These are phyloP conservation scores for Pseudomyrmex gracilis DNA, from an alignment of 1,140 invertebrate species.

Conservation along the genomic window DNA sequence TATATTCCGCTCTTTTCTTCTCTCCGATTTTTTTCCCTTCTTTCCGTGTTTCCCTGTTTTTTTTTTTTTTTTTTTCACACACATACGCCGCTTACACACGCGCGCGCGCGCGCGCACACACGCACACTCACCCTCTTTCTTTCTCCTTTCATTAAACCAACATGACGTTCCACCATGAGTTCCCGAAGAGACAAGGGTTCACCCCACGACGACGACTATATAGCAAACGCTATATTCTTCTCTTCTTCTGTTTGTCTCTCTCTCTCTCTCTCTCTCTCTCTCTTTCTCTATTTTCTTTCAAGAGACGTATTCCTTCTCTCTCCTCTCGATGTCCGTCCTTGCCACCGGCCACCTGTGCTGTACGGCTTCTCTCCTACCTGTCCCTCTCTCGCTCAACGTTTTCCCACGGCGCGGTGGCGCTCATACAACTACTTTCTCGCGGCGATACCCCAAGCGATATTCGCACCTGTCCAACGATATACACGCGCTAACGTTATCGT, in stretches of 20 bases:
- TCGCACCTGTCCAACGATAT: constrained; percentile 1
- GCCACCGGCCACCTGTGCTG: constrained; percentile 46
- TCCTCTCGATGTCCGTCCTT: constrained; percentile 18
- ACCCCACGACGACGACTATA: not conserved
- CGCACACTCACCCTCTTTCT: not conserved
- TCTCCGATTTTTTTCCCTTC: not conserved
- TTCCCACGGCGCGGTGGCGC: constrained; percentile 35
- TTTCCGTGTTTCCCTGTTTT: not conserved
- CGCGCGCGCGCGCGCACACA: no score
- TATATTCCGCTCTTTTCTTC: not conserved
- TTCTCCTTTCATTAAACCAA: constrained; percentile 16
- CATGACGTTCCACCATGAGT: not conserved
- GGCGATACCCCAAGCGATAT: no score
- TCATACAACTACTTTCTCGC: constrained; percentile 50
- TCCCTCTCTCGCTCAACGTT: constrained; percentile 38
- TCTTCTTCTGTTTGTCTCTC: not conserved
- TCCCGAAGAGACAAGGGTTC: not conserved
- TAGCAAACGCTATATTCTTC: not conserved
- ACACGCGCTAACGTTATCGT: constrained; percentile 29
- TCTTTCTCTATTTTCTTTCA: not conserved
- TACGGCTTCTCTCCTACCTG: constrained; percentile 52
- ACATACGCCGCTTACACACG: no score
- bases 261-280: not conserved
- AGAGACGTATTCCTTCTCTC: not conserved
- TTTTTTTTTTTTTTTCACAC: not conserved